Conservation (phyloP, 1,140 invertebrate species). For the Philaenus spumarius region DNA sequence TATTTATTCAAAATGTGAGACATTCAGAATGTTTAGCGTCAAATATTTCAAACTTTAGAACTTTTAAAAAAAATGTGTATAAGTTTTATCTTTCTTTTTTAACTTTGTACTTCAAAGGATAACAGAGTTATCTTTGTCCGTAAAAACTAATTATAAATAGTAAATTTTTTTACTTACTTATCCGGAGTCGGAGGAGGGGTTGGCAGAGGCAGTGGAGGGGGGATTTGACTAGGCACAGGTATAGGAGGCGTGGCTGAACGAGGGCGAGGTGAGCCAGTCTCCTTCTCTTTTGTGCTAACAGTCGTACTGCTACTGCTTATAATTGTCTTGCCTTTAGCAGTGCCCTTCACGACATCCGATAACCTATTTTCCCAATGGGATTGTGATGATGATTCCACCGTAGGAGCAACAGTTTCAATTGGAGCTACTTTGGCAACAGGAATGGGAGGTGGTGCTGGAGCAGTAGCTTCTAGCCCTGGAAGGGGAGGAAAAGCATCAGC, state of each 20-base stretch:
- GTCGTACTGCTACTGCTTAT: constrained; percentile 26
- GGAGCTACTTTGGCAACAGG: background rate
- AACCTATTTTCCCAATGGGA: constrained; percentile 39
- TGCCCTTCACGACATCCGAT: constrained; percentile 75
- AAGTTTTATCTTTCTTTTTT: no score
- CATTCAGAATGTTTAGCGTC: no score
- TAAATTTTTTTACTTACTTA: constrained; percentile 21
- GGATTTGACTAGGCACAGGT: constrained; percentile 25
- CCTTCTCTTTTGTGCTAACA: constrained; percentile 24
- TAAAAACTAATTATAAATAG: no score
- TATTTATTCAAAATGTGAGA: no score
- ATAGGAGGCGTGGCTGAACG: constrained; percentile 29
- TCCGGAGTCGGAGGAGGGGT: constrained; percentile 25
- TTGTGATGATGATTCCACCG: constrained; percentile 35
- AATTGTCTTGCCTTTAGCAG: constrained; percentile 43
- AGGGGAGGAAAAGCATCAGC: constrained; percentile 75
- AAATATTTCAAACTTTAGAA: no score
- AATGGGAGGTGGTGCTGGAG: constrained; percentile 49
- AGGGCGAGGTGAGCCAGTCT: constrained; percentile 30
- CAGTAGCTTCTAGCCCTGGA: constrained; percentile 46
- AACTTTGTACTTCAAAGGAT: background rate
- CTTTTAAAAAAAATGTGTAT: no score
- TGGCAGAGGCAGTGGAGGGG: constrained; percentile 23
- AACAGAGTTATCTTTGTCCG: background rate
- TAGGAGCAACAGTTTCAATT: constrained; percentile 14